These are phyloP conservation scores for Calliphora vicina DNA, from an alignment of 1,140 invertebrate species.

Conservation along the genomic window DNA sequence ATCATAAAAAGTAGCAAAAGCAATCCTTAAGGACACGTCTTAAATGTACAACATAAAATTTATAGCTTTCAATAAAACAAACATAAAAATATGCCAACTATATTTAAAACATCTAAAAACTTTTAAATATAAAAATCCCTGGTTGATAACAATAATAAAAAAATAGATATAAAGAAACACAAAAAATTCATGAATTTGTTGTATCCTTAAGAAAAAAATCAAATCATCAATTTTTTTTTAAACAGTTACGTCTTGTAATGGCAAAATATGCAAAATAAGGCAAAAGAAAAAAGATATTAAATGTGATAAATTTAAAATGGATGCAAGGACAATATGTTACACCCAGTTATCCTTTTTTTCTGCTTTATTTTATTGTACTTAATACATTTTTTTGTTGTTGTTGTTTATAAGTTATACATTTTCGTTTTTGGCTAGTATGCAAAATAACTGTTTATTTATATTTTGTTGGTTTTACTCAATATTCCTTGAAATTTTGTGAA, in stretches of 20 bases:
- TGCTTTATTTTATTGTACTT: background rate
- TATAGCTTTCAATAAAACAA: slow-evolving; percentile 13
- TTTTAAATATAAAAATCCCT: background rate
- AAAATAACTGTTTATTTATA: background rate
- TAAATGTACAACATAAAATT: background rate
- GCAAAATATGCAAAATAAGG: background rate
- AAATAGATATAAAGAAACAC: background rate
- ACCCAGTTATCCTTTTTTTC: no score
- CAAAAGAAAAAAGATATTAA: background rate
- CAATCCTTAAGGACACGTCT: background rate
- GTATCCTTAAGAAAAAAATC: background rate
- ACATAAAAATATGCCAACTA: background rate
- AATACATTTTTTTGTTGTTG: background rate
- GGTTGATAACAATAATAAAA: background rate
- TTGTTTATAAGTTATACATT: background rate
- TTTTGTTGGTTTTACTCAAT: background rate
- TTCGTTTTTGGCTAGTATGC: background rate
- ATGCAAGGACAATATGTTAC: background rate
- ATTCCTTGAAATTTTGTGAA: background rate
- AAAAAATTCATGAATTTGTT: background rate
- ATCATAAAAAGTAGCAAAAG: background rate
- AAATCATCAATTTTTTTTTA: background rate
- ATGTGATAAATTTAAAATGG: background rate
- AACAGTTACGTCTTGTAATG: no score
- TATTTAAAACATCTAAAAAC: background rate